Evolutionary conservation across 2,888 invertebrate genomes (phyloP).

Genomic region (Escarpia spicata): DNA sequence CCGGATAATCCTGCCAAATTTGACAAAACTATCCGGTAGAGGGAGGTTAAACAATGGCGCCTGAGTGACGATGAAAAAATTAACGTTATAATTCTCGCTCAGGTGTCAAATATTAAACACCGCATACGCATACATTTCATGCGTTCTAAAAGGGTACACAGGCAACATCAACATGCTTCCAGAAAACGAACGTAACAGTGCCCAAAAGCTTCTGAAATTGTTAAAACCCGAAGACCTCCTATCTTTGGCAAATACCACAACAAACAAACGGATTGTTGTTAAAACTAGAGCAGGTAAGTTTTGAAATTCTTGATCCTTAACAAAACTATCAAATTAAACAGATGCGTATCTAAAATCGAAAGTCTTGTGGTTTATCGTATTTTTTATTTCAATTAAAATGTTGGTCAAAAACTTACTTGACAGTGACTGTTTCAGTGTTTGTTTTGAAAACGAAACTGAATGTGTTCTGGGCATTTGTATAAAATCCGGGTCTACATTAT

Average conservation of each 20-base stretch:
- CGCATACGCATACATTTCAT: background rate
- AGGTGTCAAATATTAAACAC: background rate
- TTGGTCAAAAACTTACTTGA: no score
- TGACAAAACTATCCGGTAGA: background rate
- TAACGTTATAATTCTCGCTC: background rate
- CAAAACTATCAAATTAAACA: background rate
- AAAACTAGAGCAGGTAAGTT: background rate
- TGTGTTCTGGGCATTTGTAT: no score
- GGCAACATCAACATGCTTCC: background rate
- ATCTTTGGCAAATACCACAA: background rate
- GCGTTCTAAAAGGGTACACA: background rate
- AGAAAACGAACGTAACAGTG: background rate
- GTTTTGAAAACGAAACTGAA: no score
- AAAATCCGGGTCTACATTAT: no score
- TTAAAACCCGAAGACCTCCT: background rate
- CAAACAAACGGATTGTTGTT: constrained; percentile 11
- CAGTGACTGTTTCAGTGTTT: no score
- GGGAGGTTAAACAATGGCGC: background rate
- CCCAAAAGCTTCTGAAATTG: background rate
- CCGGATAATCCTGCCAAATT: background rate
- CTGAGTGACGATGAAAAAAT: background rate
- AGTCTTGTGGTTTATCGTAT: no score
- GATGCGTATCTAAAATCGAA: background rate
- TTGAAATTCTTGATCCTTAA: background rate
- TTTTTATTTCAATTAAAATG: no score